Percentiles rank a stretch among this genome's conserved stretches.
These are phyloP conservation scores for Mohoua ochrocephala DNA, from an alignment of 2,113 vertebrate species.

Conservation along the genomic window DNA sequence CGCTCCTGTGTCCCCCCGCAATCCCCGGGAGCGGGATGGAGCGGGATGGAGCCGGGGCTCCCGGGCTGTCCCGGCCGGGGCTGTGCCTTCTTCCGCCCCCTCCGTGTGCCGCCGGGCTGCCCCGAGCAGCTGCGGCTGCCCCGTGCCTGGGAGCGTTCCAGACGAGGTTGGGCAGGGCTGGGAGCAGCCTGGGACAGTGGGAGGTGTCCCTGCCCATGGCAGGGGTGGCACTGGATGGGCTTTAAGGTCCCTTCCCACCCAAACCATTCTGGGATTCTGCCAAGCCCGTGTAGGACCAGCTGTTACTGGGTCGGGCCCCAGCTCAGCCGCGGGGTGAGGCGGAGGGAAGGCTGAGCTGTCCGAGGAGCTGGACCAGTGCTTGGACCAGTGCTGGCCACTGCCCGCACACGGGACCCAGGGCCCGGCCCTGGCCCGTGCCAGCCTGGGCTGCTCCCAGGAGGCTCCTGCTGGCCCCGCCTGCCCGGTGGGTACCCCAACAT, in stretches of 20 bases:
- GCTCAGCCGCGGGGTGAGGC: not conserved
- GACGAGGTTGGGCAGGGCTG: not conserved
- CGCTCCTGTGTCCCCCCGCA: not conserved
- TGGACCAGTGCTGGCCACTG: not conserved
- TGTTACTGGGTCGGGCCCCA: too few species aligned
- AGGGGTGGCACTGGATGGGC: not conserved
- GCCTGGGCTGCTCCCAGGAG: not conserved
- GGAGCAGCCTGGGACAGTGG: not conserved
- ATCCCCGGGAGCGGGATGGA: not conserved
- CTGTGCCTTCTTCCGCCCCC: too few species aligned
- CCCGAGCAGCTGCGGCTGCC: not conserved
- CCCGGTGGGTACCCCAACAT: accelerated
- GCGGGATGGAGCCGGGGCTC: not conserved
- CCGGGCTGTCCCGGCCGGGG: not conserved
- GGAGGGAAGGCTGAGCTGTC: not conserved
- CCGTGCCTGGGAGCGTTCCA: not conserved
- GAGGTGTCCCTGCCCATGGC: not conserved
- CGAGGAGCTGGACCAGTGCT: not conserved
- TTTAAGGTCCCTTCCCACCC: not conserved
- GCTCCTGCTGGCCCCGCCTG: not conserved
- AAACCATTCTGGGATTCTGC: not conserved
- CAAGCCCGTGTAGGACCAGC: not conserved
- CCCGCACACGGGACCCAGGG: not conserved
- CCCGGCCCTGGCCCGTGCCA: not conserved
- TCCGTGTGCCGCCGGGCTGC: not conserved